Percentiles rank a stretch among this genome's conserved stretches.
phyloP scores from a whole-genome alignment of 2,113 vertebrate genomes.

The Acanthisitta chloris region DNA sequence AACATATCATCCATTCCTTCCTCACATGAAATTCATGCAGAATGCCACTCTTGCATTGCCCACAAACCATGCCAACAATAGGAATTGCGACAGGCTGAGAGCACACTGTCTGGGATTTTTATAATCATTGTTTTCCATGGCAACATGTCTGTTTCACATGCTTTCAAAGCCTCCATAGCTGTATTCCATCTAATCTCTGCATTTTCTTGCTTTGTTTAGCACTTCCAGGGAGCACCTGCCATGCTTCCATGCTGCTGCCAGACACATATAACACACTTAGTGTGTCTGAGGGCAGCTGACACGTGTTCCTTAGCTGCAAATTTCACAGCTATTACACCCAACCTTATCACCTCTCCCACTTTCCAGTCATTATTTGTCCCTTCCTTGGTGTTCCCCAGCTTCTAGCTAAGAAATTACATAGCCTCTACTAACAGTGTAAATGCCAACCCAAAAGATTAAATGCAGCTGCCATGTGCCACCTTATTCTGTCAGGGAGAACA shows the following conservation, averaged over 20 bases:
- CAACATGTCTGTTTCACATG: neutral
- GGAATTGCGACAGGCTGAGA: neutral
- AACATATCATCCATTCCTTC: neutral
- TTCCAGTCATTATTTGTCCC: neutral
- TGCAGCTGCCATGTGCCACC: neutral
- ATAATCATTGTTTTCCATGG: constrained; percentile 31
- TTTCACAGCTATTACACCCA: neutral
- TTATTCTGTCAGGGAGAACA: neutral
- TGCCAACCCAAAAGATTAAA: neutral
- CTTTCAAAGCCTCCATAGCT: neutral
- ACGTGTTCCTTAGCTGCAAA: neutral
- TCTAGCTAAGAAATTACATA: neutral
- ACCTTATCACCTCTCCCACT: neutral
- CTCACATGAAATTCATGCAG: neutral
- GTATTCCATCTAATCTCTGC: neutral
- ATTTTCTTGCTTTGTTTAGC: neutral
- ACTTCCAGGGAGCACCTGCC: neutral
- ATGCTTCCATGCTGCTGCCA: neutral
- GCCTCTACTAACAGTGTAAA: neutral
- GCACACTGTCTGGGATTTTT: neutral
- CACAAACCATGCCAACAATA: neutral
- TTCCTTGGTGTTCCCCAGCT: neutral
- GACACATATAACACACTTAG: neutral
- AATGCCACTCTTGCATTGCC: neutral
- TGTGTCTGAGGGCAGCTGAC: neutral